Evolutionary conservation across 1,140 invertebrate genomes (phyloP), one percentile per base, ranked within the genome.

Genomic region (Psilanteris sp.): DNA sequence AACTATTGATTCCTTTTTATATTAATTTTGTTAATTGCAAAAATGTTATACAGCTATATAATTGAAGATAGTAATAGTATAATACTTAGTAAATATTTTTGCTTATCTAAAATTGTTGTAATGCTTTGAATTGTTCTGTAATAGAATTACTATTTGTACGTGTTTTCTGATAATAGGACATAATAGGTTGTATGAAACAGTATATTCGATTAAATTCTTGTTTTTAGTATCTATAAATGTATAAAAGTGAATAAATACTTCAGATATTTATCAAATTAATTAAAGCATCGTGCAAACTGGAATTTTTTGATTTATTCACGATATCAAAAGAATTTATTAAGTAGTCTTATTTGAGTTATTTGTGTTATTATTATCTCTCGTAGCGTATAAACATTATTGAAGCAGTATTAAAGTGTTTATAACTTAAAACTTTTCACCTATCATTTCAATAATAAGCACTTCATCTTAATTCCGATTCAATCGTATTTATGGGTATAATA

Each of bases 381-480:
- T 29, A 18, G 14, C 18, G 7, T 11, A 24, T 32, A 43, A 57
- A 43, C 7, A 22, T n/a, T 8, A 16, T 7, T 7, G 31, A 16
- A 32, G 39, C 24, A 50, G 3, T 14, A 36, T 20, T 20, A 24
- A 15, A 43, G 29, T 34, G 27, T 32, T 59, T n/a, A 44, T 61
- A 37, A 29, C 24, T 46, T n/a, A 9, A 52, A 64, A 64, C 15
- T 50, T 29, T 50, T 52, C 36, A 64, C 34, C 59, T 52, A 64
- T 52, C 36, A 52, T 64, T 64, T 52, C 34, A 52, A 4, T 52
- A 62, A 62, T 50, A 20, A 7, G 9, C 4, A 24, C 41, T 27
- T 48, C 4, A 14, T 22, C 29, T 55, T 37, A 48, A 48, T 4
- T 18, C 9, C 39, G 55, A 61, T 61, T 46, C 41, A 61, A 41